A percentile compares a stretch with the other conserved stretches of the same genome.
These are phyloP conservation scores for Lacanobia wlatinum DNA, from an alignment of 2,888 invertebrate genomes.

Conservation along the genomic window DNA sequence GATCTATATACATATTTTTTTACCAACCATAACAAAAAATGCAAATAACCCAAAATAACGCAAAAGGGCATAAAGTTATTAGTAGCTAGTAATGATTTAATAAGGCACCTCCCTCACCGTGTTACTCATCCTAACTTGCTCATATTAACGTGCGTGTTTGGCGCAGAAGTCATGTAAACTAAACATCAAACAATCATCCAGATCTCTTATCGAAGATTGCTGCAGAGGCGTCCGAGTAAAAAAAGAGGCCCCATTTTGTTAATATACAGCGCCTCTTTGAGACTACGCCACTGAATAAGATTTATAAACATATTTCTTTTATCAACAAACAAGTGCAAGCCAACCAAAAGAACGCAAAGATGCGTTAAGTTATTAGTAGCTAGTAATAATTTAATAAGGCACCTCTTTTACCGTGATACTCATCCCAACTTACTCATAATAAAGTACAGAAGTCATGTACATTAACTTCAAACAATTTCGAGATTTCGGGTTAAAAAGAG, in stretches of 20 bases:
- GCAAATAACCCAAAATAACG: not conserved
- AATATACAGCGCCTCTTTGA: no score
- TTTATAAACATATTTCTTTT: slow-evolving; percentile 1
- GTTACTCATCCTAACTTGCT: slow-evolving; percentile 43
- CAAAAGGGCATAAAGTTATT: slow-evolving; percentile 22
- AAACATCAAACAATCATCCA: not conserved
- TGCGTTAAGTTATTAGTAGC: slow-evolving; percentile 34
- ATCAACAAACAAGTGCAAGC: slow-evolving; percentile 10
- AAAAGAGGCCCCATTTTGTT: no score
- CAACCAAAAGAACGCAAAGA: not conserved
- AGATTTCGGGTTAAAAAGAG: no score
- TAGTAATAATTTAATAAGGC: slow-evolving; percentile 28
- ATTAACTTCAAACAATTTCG: no score
- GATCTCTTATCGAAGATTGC: no score
- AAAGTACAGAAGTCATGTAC: slow-evolving; percentile 38
- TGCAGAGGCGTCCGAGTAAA: no score
- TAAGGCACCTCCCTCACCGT: slow-evolving; percentile 22
- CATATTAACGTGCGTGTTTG: slow-evolving; percentile 24
- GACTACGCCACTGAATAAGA: no score
- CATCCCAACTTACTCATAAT: slow-evolving; percentile 36
- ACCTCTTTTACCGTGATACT: slow-evolving; percentile 28
- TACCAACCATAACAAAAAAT: slow-evolving; percentile 23
- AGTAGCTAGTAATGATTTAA: slow-evolving; percentile 27
- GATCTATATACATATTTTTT: not conserved
- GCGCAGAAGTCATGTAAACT: slow-evolving; percentile 38